Conservation (phyloP, 1,140 invertebrate species). For the Teleopsis dalmanni region DNA sequence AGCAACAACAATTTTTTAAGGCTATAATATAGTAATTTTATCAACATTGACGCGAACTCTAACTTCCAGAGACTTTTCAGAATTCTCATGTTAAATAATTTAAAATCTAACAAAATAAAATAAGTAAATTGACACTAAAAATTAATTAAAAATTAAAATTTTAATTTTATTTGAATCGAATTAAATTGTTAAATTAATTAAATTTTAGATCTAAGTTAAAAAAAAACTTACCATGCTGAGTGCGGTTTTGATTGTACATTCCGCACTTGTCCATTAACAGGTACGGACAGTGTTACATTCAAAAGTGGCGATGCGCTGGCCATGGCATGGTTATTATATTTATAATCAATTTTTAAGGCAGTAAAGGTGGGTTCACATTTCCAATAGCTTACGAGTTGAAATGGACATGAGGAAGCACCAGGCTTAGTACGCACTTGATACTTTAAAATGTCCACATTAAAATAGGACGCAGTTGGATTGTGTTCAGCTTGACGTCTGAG, state of each 20-base stretch:
- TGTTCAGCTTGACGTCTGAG: constrained; percentile 84
- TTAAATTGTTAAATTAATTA: not conserved
- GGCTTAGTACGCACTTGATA: constrained; percentile 78
- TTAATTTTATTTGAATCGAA: not conserved
- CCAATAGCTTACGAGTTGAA: constrained; percentile 93
- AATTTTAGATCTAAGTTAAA: too few species aligned
- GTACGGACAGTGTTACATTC: constrained; percentile 80
- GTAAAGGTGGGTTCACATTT: constrained; percentile 85
- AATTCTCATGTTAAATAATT: too few species aligned
- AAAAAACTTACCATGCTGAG: constrained; percentile 71
- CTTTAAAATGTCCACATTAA: constrained; percentile 95
- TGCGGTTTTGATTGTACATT: constrained; percentile 84
- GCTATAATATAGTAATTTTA: too few species aligned
- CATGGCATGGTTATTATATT: constrained; percentile 90
- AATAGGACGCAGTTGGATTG: constrained; percentile 92
- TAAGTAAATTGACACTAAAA: constrained; percentile 70
- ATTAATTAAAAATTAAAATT: constrained; percentile 45
- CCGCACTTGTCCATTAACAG: constrained; percentile 78
- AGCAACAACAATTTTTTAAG: too few species aligned
- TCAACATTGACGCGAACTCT: too few species aligned
- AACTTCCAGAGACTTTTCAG: too few species aligned
- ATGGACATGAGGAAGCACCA: constrained; percentile 77
- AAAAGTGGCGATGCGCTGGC: constrained; percentile 73
- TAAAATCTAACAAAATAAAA: too few species aligned
- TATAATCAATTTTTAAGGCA: constrained; percentile 90